Evolutionary conservation across 2,113 vertebrate species (phyloP), one percentile per base, ranked within the genome.

Genomic region (Poeciliopsis prolifica): DNA sequence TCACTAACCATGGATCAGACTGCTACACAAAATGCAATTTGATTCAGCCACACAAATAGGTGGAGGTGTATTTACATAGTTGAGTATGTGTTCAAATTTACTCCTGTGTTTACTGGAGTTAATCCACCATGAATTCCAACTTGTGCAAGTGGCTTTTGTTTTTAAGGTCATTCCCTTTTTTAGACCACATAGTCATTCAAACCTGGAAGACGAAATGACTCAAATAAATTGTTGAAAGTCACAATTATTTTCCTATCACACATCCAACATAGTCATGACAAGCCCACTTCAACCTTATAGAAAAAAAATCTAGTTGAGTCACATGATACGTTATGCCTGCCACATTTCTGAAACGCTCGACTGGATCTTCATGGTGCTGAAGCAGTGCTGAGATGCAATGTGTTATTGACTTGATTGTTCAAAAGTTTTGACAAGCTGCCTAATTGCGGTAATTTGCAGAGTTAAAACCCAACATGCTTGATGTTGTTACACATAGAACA

Each of bases 241-340:
- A 11, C 35, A 37, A 37, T 12, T 12, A 37, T 37, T 60, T 73
- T 68, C 58, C 66, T 42, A 37, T 71, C 85, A 64, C 66, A 81
- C 78, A 83, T 71, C 82, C 89, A 89, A 90, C 86, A 81, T 28
- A 13, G 81, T 84, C 88, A 91, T 90, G 85, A 90, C 78, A 65
- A 75, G 70, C 77, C 62, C 77, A 85, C 51, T 84, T 58, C 66
- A 87, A 72, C 61, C 29, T 62, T 74, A 44, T 22, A 65, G 70
- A 26, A 77, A n/a, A 40, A 44, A n/a, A 58, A 48, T 68, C n/a
- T 76, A 48, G 40, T 62, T 72, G 68, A 40, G 63, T 35, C 68
- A 71, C 58, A 68, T 60, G 1, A 19, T 40, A 51, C 51, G 17
- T 71, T 61, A 28, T 48, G 79, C 70, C 74, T 72, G 81, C 83